These are phyloP conservation scores for Bungarus multicinctus DNA, from an alignment of 2,113 vertebrate species.

Conservation along the genomic window DNA sequence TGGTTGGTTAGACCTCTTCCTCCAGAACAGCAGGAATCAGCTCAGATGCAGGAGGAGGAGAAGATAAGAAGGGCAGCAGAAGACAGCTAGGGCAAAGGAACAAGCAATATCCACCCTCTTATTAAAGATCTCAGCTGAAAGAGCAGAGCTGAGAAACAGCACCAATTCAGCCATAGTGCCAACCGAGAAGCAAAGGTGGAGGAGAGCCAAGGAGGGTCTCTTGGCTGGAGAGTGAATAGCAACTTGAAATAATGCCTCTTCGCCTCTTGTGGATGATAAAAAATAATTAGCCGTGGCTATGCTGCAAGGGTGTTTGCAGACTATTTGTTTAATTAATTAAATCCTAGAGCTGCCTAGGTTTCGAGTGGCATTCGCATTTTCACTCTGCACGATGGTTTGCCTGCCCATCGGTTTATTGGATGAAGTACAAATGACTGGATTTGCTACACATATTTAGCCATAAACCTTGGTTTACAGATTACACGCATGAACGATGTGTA, in stretches of 20 bases:
- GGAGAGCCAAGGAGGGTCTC: not conserved
- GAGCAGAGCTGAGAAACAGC: not conserved
- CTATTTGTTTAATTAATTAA: not conserved
- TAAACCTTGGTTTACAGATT: not conserved
- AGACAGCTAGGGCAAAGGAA: not conserved
- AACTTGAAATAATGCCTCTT: not conserved
- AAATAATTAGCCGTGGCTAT: not conserved
- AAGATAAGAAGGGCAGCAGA: not conserved
- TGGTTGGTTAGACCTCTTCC: not conserved
- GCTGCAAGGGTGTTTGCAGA: not conserved
- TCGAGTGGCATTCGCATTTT: not conserved
- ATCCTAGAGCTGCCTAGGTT: not conserved
- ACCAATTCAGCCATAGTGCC: not conserved
- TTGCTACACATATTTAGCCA: not conserved
- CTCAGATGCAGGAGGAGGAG: not conserved
- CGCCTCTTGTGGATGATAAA: not conserved
- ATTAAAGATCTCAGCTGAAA: not conserved
- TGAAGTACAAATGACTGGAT: not conserved
- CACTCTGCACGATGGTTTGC: not conserved
- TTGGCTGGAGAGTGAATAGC: not conserved
- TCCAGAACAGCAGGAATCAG: not conserved
- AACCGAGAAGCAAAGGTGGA: not conserved
- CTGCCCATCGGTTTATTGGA: not conserved
- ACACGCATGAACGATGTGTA: not conserved
- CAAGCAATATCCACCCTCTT: not conserved